Base-by-base conservation (phyloP, 1,140 invertebrate genomes). In the Drosophila subobscura region DNA sequence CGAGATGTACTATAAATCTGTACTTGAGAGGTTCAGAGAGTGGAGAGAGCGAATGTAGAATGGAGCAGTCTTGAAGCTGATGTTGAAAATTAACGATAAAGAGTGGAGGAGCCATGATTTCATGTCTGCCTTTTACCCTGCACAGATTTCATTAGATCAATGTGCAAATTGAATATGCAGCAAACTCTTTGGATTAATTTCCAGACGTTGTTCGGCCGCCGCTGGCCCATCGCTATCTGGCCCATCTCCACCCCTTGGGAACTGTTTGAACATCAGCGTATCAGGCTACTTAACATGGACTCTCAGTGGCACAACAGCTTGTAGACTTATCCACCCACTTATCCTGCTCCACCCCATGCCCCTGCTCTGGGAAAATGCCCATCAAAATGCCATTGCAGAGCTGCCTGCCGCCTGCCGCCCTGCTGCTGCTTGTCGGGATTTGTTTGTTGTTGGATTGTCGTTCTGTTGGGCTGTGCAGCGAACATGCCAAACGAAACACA, bases 351-450 rank as follows among this genome's bases (percentile, higher is more conserved):
- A 37, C 33, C 2, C 4, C 41, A 12, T 14, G 12, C 23, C 40
- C 41, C 8, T 14, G 12, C 23, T 23, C 55, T 22, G 52, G 12
- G 10, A 3, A 52, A 40, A 20, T 20, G 14, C 29, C 65, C 56
- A 79, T 72, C 58, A 64, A 85, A 84, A 85, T 85, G 55, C 72
- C 79, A 61, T 57, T 84, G 77, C 77, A 79, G n/a, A 40, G 20
- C 12, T 37, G 53, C 8, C 37, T 10, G 20, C 16, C 16, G 53
- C 8, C 37, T 10, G 20, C 16, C 16, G 16, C 16, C 57, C 45
- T 37, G 33, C 53, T 6, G 5, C 27, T 37, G 37, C 37, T 61
- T 61, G 68, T 49, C 70, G 45, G 46, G 51, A 53, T 57, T 57
- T 44, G 23, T 40, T 42, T 42, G 50, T 63, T 46, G 46, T 50